Base-by-base conservation (phyloP, 2,797 vertebrate species). In the Tiaroga cobitis region DNA sequence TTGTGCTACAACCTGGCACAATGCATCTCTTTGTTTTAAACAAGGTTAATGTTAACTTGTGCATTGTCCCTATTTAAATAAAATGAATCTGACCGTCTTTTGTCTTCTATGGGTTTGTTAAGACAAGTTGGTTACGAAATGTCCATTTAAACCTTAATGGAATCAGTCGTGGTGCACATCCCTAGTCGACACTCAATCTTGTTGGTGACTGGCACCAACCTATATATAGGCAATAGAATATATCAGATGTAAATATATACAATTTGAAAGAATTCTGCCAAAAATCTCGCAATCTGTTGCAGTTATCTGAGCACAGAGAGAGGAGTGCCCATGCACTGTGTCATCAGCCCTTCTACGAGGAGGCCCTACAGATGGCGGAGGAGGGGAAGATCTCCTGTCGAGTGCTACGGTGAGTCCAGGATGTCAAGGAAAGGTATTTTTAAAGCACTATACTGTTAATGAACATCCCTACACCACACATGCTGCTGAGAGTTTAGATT, bases 351-450 rank as follows among this genome's bases (percentile, higher is more conserved):
- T 92, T 99, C 82, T 99, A 99, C 4, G 97, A 99, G 87, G 97
- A 99, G 92, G 98, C 97, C 2, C 95, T 99, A 94, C 94, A 94
- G 90, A 93, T 98, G 92, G 98, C 97, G 1, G 97, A 98, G 90
- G 98, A 99, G 4, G 97, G 97, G 34, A 96, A 95, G 90, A 95
- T 99, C 91, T 96, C 96, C 93, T 99, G 97, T 78, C 92, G 98
- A 87, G 97, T 98, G 24, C 93, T 99, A 75, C 94, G 98, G 98
- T 99, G 84, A 90, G 73, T 82, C 15, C 0, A n/a, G 37, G 29
- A 26, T 51, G 29, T 80, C 32, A 69, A 11, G 10, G 54, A 11
- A n/a, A n/a, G 11, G 54, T n/a, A n/a, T 59, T 59, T 24, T 56
- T 56, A 24, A 56, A 56, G 21, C 54, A 10, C 8, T 24, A 24